A percentile compares a stretch with the other conserved stretches of the same genome.
These are phyloP conservation scores for Hyperoodon ampullatus DNA, from an alignment of 2,113 vertebrate species.

Conservation along the genomic window DNA sequence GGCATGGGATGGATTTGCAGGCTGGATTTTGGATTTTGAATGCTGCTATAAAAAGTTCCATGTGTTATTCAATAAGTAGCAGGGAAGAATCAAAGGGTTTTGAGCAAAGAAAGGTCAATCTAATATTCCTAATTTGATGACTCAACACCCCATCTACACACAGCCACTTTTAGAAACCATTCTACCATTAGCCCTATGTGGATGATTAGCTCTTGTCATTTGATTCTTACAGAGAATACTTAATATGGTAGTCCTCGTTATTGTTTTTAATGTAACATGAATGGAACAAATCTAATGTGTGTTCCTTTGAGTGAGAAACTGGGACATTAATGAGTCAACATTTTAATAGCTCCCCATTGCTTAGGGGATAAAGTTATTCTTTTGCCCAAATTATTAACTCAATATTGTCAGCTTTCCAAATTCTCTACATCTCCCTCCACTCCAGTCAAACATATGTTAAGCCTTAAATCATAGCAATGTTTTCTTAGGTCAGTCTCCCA, in stretches of 20 bases:
- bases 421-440: background rate
- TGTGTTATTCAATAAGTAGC: background rate
- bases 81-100: background rate
- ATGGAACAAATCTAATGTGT: background rate
- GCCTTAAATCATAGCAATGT: background rate
- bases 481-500: background rate
- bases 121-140: background rate
- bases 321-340: background rate
- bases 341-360: background rate
- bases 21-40: background rate
- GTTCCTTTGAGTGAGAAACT: background rate
- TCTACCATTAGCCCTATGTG: background rate
- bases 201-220: background rate
- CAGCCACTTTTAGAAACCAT: background rate
- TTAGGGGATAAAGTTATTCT: background rate
- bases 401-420: background rate
- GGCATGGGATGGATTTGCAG: background rate
- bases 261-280: background rate
- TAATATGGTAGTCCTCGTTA: background rate
- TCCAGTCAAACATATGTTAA: background rate
- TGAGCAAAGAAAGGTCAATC: background rate
- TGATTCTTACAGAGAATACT: background rate
- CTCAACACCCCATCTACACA: background rate
- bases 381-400: background rate
- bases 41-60: background rate